phyloP scores from a whole-genome alignment of 2,888 invertebrate species.

The Lasioglossum vierecki region DNA sequence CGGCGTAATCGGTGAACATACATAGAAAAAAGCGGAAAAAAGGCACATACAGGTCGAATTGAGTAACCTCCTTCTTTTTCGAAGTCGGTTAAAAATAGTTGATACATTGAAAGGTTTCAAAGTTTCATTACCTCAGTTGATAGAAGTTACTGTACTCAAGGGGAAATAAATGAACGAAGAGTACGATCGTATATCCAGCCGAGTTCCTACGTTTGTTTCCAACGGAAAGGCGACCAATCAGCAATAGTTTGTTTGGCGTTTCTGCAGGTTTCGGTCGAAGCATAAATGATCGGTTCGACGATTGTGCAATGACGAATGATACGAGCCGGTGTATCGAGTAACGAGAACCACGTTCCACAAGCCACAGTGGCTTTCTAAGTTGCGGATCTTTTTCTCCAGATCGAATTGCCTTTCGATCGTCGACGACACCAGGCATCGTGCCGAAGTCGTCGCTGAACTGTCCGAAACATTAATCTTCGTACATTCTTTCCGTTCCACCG shows the following conservation, averaged over 20 bases:
- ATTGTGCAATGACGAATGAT: slow-evolving; percentile 62
- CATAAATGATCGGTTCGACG: slow-evolving; percentile 25
- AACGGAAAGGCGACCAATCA: neutral
- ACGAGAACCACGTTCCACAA: slow-evolving; percentile 46
- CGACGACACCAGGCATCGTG: neutral
- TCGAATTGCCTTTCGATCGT: slow-evolving; percentile 50
- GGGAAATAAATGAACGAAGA: neutral
- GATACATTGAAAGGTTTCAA: neutral
- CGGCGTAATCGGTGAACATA: no score
- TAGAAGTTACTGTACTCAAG: neutral
- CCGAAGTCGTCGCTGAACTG: neutral
- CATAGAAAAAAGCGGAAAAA: no score
- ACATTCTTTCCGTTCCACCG: neutral
- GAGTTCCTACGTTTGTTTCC: neutral
- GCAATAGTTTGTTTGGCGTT: neutral
- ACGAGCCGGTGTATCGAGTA: slow-evolving; percentile 60
- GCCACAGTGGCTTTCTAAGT: slow-evolving; percentile 65
- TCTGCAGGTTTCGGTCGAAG: neutral
- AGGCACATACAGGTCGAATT: no score
- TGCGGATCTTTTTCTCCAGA: slow-evolving; percentile 58
- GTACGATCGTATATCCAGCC: neutral
- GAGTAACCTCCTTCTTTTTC: no score
- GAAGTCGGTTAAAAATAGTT: neutral
- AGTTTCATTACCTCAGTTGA: neutral
- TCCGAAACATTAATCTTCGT: neutral